Conservation (phyloP, 1,140 invertebrate genomes). For the Stegodyphus mimosarum region DNA sequence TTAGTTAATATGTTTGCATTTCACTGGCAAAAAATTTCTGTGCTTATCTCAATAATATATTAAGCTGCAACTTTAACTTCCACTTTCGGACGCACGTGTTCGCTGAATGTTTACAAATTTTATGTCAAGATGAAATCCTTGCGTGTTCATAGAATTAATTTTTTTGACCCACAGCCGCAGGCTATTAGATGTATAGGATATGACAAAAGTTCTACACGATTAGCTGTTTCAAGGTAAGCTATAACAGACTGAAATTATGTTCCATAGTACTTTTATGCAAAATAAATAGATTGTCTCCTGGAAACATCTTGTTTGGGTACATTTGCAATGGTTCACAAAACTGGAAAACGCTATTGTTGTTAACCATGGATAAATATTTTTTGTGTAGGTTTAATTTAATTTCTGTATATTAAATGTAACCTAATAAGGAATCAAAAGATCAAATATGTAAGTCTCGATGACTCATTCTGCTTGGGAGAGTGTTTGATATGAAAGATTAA, state of each 20-base stretch:
- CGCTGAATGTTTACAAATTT: neutral
- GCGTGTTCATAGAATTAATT: conserved; percentile 77
- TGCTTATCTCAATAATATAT: too few species aligned
- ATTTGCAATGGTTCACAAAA: neutral
- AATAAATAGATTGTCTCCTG: neutral
- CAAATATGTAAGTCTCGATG: too few species aligned
- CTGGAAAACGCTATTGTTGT: neutral
- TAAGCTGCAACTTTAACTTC: too few species aligned
- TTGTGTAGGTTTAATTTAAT: neutral
- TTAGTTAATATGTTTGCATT: too few species aligned
- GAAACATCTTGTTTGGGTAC: neutral
- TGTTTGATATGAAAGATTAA: too few species aligned
- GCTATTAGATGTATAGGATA: conserved; percentile 79
- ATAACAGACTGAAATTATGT: neutral
- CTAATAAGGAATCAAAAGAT: too few species aligned
- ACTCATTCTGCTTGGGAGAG: too few species aligned
- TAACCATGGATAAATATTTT: neutral
- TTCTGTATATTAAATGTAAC: too few species aligned
- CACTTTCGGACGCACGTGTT: too few species aligned
- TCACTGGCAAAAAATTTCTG: too few species aligned
- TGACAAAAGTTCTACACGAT: conserved; percentile 73
- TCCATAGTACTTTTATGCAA: neutral
- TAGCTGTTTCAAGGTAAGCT: conserved; percentile 81
- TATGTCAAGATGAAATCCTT: neutral
- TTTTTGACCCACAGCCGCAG: conserved; percentile 80